Evolutionary conservation across 2,113 vertebrate species (phyloP).

Genomic region (Cyanoramphus novaezelandiae): DNA sequence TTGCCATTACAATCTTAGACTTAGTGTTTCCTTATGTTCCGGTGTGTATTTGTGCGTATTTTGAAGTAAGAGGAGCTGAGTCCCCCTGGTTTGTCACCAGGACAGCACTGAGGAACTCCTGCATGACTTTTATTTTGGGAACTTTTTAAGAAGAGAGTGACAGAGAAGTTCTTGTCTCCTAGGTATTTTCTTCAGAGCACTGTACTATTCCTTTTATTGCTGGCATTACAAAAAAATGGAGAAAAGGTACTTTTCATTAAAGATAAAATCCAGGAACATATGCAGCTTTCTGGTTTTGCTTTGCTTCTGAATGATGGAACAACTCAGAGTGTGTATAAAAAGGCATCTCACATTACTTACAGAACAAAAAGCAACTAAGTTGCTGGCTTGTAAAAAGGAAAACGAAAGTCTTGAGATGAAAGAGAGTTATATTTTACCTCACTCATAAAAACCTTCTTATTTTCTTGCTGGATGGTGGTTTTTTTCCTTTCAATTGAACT

Average conservation of each 20-base stretch:
- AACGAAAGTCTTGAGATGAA: conserved; percentile 15
- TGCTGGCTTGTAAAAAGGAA: conserved; percentile 6
- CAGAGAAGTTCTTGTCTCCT: neutral
- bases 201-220: neutral
- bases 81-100: neutral
- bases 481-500: neutral
- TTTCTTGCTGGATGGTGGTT: neutral
- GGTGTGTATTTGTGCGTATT: neutral
- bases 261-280: conserved; percentile 39
- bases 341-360: neutral
- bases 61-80: neutral
- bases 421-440: neutral
- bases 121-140: neutral
- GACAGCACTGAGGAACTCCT: neutral
- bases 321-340: conserved; percentile 20
- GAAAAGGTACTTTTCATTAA: conserved; percentile 10
- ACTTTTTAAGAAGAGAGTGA: neutral
- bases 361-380: conserved; percentile 53
- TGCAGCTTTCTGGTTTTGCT: conserved; percentile 45
- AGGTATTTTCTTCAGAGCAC: neutral
- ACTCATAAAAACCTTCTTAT: neutral
- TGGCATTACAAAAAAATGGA: neutral
- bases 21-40: neutral
- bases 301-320: conserved; percentile 51
- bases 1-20: neutral